Evolutionary conservation across 2,113 vertebrate genomes (phyloP).

Genomic region (Hyperopisus bebe): DNA sequence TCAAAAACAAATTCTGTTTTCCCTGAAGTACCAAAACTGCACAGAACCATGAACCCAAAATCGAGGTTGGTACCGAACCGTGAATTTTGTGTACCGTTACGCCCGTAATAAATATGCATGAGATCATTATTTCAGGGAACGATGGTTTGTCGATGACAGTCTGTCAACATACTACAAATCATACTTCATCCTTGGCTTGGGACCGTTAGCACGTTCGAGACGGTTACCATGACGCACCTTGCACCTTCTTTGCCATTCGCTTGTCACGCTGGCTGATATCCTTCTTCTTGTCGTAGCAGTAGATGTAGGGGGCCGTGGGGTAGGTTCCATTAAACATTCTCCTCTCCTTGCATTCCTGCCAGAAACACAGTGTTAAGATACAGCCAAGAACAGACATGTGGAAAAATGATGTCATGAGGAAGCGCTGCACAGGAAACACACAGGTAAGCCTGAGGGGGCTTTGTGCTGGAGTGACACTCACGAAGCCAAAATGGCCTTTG

Average conservation of each 20-base stretch:
- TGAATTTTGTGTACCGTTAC: background rate
- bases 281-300: slow-evolving; percentile 46
- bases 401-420: background rate
- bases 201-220: background rate
- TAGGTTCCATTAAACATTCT: slow-evolving; percentile 56
- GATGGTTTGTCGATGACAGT: background rate
- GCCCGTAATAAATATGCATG: background rate
- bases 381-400: background rate
- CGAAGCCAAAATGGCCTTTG: slow-evolving; percentile 61
- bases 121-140: background rate
- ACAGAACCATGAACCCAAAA: background rate
- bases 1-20: background rate
- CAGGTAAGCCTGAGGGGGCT: background rate
- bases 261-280: slow-evolving; percentile 41
- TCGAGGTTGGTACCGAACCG: background rate
- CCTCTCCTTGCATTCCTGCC: slow-evolving; percentile 47
- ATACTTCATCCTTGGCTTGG: background rate
- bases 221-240: slow-evolving; percentile 36
- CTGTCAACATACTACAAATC: background rate
- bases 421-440: background rate
- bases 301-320: slow-evolving; percentile 45
- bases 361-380: background rate
- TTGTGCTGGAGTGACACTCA: slow-evolving; percentile 41
- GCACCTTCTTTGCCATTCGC: slow-evolving; percentile 33
- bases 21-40: background rate